Evolutionary conservation across 2,113 vertebrate species (phyloP).

Genomic region (Syrmaticus mikado): DNA sequence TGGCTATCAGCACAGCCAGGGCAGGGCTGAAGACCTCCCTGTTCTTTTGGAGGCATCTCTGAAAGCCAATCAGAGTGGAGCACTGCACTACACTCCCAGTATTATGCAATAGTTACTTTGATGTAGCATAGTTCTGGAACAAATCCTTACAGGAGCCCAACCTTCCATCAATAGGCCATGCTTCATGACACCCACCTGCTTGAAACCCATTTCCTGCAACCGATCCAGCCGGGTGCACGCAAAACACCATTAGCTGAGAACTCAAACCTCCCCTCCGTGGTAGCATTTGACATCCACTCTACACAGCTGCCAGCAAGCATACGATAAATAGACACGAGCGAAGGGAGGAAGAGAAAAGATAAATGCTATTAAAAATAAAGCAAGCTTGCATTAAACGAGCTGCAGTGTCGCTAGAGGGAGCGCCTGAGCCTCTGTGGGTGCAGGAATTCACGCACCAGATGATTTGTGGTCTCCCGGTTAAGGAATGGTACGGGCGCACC

Average conservation of each 20-base stretch:
- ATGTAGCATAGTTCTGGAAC: not conserved
- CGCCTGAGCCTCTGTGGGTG: not conserved
- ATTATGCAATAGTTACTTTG: not conserved
- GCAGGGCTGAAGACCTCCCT: not conserved
- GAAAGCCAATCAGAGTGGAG: accelerated
- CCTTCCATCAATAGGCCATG: not conserved
- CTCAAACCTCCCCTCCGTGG: not conserved
- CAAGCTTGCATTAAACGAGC: not conserved
- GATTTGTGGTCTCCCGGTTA: not conserved
- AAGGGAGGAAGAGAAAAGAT: not conserved
- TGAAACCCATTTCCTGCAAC: not conserved
- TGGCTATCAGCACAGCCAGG: not conserved
- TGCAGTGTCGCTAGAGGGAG: slow-evolving; percentile 1
- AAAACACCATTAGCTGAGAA: not conserved
- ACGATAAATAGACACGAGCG: not conserved
- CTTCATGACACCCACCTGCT: not conserved
- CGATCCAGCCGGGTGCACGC: accelerated
- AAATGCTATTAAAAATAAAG: not conserved
- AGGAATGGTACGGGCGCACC: not conserved
- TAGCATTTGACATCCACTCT: not conserved
- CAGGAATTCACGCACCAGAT: not conserved
- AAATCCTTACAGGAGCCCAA: not conserved
- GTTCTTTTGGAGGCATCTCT: not conserved
- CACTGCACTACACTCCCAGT: not conserved
- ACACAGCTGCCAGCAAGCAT: not conserved